Evolutionary conservation across 2,888 invertebrate genomes (phyloP), one percentile per base, ranked within the genome.

Genomic region (Nezara viridula): DNA sequence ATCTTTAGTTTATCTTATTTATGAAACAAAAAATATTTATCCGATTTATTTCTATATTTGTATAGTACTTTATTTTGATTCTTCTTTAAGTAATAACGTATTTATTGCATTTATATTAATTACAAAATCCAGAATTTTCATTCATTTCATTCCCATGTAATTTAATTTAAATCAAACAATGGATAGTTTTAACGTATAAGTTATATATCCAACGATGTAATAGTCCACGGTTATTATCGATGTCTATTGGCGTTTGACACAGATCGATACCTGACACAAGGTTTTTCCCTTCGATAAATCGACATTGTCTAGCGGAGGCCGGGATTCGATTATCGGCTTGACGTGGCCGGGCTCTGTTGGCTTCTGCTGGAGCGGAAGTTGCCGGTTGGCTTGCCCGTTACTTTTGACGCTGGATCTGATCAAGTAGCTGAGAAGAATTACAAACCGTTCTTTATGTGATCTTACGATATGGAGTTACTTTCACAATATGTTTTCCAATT

Each of bases 371-470:
- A 73, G 66, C 66, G 66, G 66, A 73, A 73, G 66, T 73, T 73
- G 32, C 37, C 66, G 66, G 32, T 73, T 73, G 27, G 66, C 66
- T 73, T 73, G 19, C 37, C 66, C 66, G 66, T 37, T 37, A 73
- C 66, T 73, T 73, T 73, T 73, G 66, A 73, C 66, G 37, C 66
- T 37, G 66, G 37, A 73, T 73, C 66, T 19, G 66, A 73, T 73
- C 66, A 37, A 73, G 32, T 73, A 73, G 37, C 66, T 24, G 32
- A 19, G 37, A 73, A 73, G 66, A 73, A 73, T 73, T 73, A 73
- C 66, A 27, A 66, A 37, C 14, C 9, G 24, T 37, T 37, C 27
- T 37, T 73, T 73, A 37, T 19, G 32, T 21, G 66, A 73, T 73
- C 66, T 73, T 73, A 73, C 9, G 66, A 73, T 73, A 73, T 32